A percentile compares a stretch with the other conserved stretches of the same genome.
Evolutionary conservation across 30 jellyfish, hydroid and myxozoan species (phyloP).

Genomic region (Mastigias papua): DNA sequence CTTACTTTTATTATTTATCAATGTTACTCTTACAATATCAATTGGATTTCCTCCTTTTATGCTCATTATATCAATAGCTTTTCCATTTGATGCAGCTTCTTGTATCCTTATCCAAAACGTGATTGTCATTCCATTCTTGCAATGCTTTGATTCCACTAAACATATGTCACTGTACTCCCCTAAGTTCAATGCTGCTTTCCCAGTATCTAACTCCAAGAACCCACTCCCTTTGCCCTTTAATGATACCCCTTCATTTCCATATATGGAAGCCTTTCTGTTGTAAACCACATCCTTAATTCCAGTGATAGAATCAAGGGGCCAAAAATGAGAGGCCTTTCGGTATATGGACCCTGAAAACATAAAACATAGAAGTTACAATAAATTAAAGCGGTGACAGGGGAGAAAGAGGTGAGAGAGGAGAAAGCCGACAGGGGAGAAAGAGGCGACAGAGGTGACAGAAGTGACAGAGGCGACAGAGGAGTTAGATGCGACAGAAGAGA

Average conservation of each 20-base stretch:
- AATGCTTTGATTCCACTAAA: background rate
- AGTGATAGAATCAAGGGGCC: constrained; percentile 63
- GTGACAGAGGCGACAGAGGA: too few species aligned
- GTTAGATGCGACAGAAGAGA: too few species aligned
- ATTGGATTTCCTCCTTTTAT: background rate
- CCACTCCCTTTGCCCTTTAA: constrained; percentile 48
- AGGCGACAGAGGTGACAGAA: too few species aligned
- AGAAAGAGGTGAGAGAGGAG: too few species aligned
- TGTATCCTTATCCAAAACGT: constrained; percentile 31
- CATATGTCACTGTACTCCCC: constrained; percentile 45
- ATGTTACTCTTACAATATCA: background rate
- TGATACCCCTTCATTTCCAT: constrained; percentile 34
- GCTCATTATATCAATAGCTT: constrained; percentile 1
- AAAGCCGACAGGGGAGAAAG: too few species aligned
- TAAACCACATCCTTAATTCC: constrained; percentile 25
- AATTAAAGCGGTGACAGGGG: background rate
- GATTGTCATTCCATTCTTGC: constrained; percentile 30
- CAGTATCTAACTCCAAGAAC: constrained; percentile 22
- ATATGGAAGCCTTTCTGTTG: constrained; percentile 10
- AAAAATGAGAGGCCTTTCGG: constrained; percentile 53
- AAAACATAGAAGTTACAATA: background rate
- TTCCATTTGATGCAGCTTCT: background rate
- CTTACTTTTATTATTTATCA: constrained; percentile 9
- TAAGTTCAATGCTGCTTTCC: constrained; percentile 37
- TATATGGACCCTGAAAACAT: constrained; percentile 42